Percentiles rank a stretch among this genome's conserved stretches.
Conservation (phyloP, 1,140 invertebrate species). For the Metopolophium dirhodum region DNA sequence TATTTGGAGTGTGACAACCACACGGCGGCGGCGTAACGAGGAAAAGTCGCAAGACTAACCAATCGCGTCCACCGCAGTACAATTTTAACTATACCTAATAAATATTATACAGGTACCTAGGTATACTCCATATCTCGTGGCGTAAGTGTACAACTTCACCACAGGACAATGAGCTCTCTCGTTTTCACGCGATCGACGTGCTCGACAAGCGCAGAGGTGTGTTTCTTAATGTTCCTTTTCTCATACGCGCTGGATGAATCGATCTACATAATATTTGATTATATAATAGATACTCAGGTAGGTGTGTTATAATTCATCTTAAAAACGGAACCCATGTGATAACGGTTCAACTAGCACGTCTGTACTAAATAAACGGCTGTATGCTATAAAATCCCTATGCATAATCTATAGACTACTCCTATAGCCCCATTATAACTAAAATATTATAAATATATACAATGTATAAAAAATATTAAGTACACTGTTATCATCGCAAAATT, state of each 20-base stretch:
- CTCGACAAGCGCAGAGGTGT: neutral
- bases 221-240: neutral
- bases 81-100: neutral
- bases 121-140: neutral
- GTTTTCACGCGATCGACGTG: neutral
- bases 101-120: neutral
- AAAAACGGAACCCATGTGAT: neutral
- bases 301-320: neutral
- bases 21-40: neutral
- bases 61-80: conserved; percentile 2
- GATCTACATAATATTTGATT: neutral
- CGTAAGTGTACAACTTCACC: neutral
- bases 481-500: no score
- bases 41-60: conserved; percentile 7
- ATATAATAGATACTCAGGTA: neutral
- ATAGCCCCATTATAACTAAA: neutral
- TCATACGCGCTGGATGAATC: neutral
- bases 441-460: neutral
- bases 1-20: conserved; percentile 45
- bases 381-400: no score
- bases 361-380: no score
- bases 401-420: no score
- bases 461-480: neutral
- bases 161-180: conserved; percentile 18
- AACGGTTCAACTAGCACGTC: no score